phyloP scores from a whole-genome alignment of 2,797 vertebrate species.

The Poeciliopsis infans region DNA sequence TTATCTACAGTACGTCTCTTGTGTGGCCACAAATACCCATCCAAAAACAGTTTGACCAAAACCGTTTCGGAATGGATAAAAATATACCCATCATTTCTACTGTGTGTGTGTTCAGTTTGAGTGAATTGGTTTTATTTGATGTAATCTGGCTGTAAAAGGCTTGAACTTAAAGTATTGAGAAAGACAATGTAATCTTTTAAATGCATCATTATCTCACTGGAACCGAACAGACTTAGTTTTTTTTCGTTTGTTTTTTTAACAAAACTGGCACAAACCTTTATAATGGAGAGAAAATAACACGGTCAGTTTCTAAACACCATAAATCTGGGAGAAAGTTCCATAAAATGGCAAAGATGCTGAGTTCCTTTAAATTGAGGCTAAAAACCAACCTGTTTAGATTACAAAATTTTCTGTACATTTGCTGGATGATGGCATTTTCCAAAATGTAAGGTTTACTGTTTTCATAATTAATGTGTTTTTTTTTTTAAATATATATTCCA shows the following conservation, averaged over 20 bases:
- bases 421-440: too few relatives aligned
- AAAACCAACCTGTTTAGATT: too few relatives aligned
- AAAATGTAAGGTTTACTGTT: too few relatives aligned
- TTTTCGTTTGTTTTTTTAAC: not conserved
- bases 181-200: not conserved
- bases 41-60: not conserved
- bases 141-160: not conserved
- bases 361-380: too few relatives aligned
- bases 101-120: not conserved
- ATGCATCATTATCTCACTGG: not conserved
- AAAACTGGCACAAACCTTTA: not conserved
- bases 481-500: too few relatives aligned
- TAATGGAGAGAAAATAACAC: not conserved
- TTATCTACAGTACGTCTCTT: conserved; percentile 20
- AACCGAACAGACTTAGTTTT: not conserved
- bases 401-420: too few relatives aligned
- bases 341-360: too few relatives aligned
- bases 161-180: not conserved
- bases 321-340: too few relatives aligned
- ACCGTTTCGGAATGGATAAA: not conserved
- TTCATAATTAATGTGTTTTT: too few relatives aligned
- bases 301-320: too few relatives aligned
- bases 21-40: not conserved
- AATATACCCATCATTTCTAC: not conserved
- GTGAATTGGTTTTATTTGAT: not conserved